Evolutionary conservation across 2,113 vertebrate species (phyloP), one percentile per base, ranked within the genome.

Genomic region (Semnornis frantzii): DNA sequence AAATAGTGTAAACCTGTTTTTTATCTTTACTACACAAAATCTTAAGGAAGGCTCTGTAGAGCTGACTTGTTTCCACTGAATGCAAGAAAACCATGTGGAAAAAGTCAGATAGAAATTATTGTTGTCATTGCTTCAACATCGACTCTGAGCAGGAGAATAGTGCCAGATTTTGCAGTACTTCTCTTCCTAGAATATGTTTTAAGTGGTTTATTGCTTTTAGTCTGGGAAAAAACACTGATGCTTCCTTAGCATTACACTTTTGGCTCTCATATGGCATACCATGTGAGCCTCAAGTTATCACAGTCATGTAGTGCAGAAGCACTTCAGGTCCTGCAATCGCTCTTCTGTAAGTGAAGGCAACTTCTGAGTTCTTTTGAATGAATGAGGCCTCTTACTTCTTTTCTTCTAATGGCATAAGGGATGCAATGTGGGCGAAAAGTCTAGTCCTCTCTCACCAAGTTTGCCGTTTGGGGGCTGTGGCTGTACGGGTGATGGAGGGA

Each of bases 221-320:
- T 59, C 25, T 62, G 18, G 24, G 24, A 62, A 46, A 84, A 78
- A 70, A 0, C 19, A 25, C 15, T 37, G 34, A 25, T 93, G 66
- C 70, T 92, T 77, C 70, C 50, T 69, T 58, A 75, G 66, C 50
- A 16, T 76, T 62, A 20, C 3, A 2, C 25, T 82, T 88, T 42
- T 50, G 71, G 20, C 34, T 82, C 30, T 20, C 1, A 0, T 62
- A 30, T 31, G 54, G 55, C 44, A 52, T 65, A 70, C 14, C 23
- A 21, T 0, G 0, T 8, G 3, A 17, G 31, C 25, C 33, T 83
- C 3, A 1, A 8, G 54, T 58, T 72, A 9, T 52, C 25, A 9
- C 2, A 4, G 70, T 52, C 50, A 1, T 5, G 23, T 42, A 42
- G 70, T 50, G 80, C 74, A 84, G 58, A 37, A 86, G 42, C 4